phyloP scores from a whole-genome alignment of 2,888 invertebrate genomes.

The Amblyjoppa proteus region DNA sequence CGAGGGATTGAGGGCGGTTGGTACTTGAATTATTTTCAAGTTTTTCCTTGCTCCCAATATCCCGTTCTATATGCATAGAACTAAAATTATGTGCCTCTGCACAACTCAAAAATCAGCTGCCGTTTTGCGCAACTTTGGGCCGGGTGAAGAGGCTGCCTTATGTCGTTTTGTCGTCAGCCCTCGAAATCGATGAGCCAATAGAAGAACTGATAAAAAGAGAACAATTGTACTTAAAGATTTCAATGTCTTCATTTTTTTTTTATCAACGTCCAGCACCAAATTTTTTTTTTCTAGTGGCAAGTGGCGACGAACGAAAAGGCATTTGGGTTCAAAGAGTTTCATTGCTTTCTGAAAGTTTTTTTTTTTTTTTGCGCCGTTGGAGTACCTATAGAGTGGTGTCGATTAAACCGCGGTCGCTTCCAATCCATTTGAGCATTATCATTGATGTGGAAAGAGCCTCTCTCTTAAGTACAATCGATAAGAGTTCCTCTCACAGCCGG shows the following conservation, averaged over 20 bases:
- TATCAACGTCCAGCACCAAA: not conserved
- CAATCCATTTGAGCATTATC: conserved; percentile 70
- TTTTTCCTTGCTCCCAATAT: not conserved
- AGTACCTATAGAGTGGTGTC: conserved; percentile 47
- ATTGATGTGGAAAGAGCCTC: conserved; percentile 66
- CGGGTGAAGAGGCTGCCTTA: not conserved
- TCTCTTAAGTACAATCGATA: conserved; percentile 67
- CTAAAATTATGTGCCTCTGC: not conserved
- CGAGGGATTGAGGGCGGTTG: not conserved
- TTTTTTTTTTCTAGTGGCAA: not conserved
- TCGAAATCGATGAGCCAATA: not conserved
- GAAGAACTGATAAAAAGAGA: not conserved
- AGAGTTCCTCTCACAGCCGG: conserved; percentile 60
- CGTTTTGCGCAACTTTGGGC: not conserved
- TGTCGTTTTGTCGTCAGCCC: not conserved
- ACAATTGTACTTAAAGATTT: not conserved
- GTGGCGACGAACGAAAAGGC: conserved; percentile 10
- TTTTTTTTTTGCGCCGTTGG: conserved; percentile 11
- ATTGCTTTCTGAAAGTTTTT: conserved; percentile 42
- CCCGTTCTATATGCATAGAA: not conserved
- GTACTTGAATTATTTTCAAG: not conserved
- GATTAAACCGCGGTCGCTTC: conserved; percentile 67
- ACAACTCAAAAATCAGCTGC: not conserved
- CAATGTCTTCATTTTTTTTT: not conserved
- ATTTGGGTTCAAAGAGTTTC: conserved; percentile 32